Percentiles rank a stretch among this genome's conserved stretches.
Evolutionary conservation across 2,797 vertebrate species (phyloP).

Genomic region (Rhyacichthys aspro): DNA sequence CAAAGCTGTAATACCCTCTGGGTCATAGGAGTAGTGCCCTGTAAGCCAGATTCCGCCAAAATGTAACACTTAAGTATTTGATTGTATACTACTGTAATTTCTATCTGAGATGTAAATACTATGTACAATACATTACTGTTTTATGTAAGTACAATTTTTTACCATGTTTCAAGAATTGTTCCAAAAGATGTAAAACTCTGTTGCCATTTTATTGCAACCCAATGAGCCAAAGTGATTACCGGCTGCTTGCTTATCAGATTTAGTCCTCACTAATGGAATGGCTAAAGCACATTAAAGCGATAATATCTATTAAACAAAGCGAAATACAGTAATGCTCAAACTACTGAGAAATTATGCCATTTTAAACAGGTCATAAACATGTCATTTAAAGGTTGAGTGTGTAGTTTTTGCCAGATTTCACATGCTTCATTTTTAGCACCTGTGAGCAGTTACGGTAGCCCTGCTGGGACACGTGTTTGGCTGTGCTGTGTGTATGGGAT

Average conservation of each 20-base stretch:
- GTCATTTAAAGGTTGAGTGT: conserved; percentile 27
- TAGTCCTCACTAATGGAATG: conserved; percentile 62
- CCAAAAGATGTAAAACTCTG: background rate
- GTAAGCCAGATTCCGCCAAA: conserved; percentile 60
- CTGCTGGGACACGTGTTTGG: too few species aligned
- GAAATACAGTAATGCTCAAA: conserved; percentile 45
- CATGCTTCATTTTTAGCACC: too few species aligned
- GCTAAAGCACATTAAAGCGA: conserved; percentile 68
- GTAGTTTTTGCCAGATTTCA: background rate
- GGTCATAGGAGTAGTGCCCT: conserved; percentile 24
- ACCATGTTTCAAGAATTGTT: conserved; percentile 56
- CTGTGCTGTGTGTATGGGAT: too few species aligned
- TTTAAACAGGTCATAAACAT: conserved; percentile 47
- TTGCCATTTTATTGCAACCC: conserved; percentile 54
- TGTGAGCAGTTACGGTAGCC: too few species aligned
- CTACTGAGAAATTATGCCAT: conserved; percentile 40
- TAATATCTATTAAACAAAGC: conserved; percentile 72
- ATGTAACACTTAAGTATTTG: conserved; percentile 46
- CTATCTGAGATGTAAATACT: too few species aligned
- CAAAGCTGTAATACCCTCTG: conserved; percentile 47
- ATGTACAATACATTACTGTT: too few species aligned
- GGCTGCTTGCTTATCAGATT: conserved; percentile 67
- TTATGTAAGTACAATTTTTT: too few species aligned
- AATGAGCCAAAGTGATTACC: conserved; percentile 59
- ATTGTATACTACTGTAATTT: too few species aligned